A percentile compares a stretch with the other conserved stretches of the same genome.
phyloP scores from a whole-genome alignment of 2,888 invertebrate genomes.

The Bugulina stolonifera region DNA sequence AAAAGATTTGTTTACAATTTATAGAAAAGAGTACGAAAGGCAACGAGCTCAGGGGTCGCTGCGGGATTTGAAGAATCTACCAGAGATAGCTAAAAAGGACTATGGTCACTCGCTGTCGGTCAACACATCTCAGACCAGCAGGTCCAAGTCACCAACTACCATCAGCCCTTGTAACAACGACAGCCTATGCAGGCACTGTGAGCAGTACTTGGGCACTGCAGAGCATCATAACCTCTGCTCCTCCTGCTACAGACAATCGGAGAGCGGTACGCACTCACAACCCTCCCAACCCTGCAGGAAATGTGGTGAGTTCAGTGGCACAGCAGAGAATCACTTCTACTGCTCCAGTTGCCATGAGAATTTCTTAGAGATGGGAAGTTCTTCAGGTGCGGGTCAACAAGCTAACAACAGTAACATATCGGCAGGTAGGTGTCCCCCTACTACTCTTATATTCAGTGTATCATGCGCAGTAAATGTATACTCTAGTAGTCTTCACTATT shows the following conservation, averaged over 20 bases:
- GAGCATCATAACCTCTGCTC: conserved; percentile 17
- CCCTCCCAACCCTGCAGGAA: background rate
- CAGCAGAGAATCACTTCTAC: conserved; percentile 1
- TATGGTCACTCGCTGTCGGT: background rate
- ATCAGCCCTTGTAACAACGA: background rate
- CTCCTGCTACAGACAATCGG: conserved; percentile 2
- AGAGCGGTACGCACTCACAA: too few relatives aligned
- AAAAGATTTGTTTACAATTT: background rate
- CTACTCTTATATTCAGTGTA: background rate
- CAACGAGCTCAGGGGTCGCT: background rate
- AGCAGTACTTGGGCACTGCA: conserved; percentile 9
- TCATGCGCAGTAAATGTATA: background rate
- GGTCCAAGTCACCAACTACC: background rate
- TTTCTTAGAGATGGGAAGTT: background rate
- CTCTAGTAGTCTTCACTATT: background rate
- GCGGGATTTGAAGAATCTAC: background rate
- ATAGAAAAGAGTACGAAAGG: conserved; percentile 1
- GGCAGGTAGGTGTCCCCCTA: background rate
- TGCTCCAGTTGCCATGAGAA: conserved; percentile 6
- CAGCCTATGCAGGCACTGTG: background rate
- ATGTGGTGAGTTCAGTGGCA: conserved; percentile 3
- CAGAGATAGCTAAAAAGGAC: conserved; percentile 4
- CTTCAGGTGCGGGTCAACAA: background rate
- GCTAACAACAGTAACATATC: background rate
- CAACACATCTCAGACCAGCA: background rate